Base-by-base conservation (phyloP, 2,888 invertebrate species). In the Catocala nupta region DNA sequence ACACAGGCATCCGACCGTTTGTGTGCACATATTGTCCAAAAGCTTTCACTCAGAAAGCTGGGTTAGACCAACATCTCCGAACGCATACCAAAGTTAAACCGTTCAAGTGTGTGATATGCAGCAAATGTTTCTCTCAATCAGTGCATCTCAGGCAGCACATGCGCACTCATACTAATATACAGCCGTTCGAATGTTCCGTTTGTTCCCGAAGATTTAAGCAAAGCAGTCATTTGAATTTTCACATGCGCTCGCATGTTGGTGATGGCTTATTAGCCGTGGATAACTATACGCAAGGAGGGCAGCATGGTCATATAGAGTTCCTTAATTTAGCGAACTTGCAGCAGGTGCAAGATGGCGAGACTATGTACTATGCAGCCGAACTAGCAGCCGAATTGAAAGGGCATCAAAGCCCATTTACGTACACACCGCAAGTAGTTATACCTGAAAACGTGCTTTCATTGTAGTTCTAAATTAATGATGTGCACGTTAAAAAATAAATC, bases 121-220 rank as follows among this genome's bases (percentile, higher is more conserved):
- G 82, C 65, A 93, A 93, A 65, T 87, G 90, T 52, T 94, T 94
- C 71, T 93, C 94, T 0, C 94, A 94, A 62, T 93, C 94, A 0
- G 93, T 94, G 1, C 94, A 94, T 64, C 81, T 94, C 43, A 82
- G 90, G 1, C 94, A 94, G 73, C 94, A 94, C 74, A 94, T 94
- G 94, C 83, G 94, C 0, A 93, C 93, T 0, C 94, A 94, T 69
- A 94, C 94, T 0, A 94, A 93, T 70, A 93, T 94, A 52, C 94
- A 94, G 68, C 94, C 94, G 0, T 94, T 94, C 68, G 89, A 88
- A 71, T 94, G 94, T 69, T 81, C 86, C 0, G 77, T 90, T 0
- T 94, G 94, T 59, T 86, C 87, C 1, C 83, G 90, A 42, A 81
- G 91, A 47, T 94, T 94, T 59, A 94, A 94, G 59, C 94, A 94